Evolutionary conservation across 1,140 invertebrate genomes (phyloP), one percentile per base, ranked within the genome.

Genomic region (Adelges cooleyi): DNA sequence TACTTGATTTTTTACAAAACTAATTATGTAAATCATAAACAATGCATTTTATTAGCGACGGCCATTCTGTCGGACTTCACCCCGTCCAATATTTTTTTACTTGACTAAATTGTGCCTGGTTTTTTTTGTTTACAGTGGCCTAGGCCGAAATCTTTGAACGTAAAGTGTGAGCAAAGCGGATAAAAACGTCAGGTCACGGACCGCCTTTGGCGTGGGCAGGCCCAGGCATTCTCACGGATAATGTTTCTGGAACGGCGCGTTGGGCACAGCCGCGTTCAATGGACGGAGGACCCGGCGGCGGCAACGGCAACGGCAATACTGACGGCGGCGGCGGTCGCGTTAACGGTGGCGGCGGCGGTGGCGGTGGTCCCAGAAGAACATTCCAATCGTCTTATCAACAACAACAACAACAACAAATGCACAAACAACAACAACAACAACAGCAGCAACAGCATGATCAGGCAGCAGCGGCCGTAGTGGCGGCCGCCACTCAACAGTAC

Each of bases 181-280:
- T 13, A 53, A 53, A 18, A 10, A 53, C 51, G 51, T 53, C 51
- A 38, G 51, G 33, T 8, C 51, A 36, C 33, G 33, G 51, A 53
- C 20, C 18, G 15, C 33, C 33, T 20, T 22, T 53, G 51, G 29
- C 51, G 51, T 53, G 51, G 51, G 51, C 20, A 20, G 33, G 51
- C 9, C 51, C 51, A 27, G 51, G 17, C 18, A 20, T 48, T 23
- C 18, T 3, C 3, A 8, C 46, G 18, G 51, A 53, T 38, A 53
- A 53, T 53, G 33, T 15, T 23, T 53, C 20, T 53, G 51, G 33
- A 3, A 36, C 18, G 0, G 18, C 5, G 4, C 33, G 36, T 5
- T 38, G 51, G 51, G 40, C 40, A 11, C 40, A 8, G n/a, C 40
- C 40, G n/a, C 40, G n/a, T 42, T 42, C n/a, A 8, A 42, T 42